Conservation (phyloP, 2,113 vertebrate genomes). For the Pica pica region DNA sequence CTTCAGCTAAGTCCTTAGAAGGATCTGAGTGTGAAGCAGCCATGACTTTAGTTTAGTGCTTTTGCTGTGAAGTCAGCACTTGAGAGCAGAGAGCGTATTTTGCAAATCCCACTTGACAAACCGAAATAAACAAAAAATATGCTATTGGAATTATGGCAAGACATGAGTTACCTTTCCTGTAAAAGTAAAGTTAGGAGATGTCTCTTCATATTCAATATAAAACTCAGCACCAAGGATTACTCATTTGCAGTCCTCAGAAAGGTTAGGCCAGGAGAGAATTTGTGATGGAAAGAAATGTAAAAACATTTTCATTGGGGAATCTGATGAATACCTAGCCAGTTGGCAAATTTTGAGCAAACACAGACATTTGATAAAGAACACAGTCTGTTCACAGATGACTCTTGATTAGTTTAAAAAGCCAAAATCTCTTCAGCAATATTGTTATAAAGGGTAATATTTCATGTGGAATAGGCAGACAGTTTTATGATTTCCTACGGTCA, state of each 20-base stretch:
- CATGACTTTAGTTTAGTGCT: background rate
- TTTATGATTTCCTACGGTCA: background rate
- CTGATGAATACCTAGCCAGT: slow-evolving; percentile 7
- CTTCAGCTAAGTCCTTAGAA: background rate
- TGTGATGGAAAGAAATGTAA: background rate
- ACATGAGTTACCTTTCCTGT: background rate
- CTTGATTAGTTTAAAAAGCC: background rate
- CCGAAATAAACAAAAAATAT: background rate
- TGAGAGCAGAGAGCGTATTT: background rate
- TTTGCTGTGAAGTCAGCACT: background rate
- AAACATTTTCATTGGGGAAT: slow-evolving; percentile 31
- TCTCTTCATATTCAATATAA: background rate
- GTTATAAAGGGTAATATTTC: background rate
- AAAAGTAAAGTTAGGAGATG: background rate
- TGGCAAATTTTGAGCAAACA: slow-evolving; percentile 47
- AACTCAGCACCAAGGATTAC: background rate
- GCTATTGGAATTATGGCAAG: background rate
- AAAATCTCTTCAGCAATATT: slow-evolving; percentile 18
- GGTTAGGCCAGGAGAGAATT: background rate
- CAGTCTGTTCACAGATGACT: slow-evolving; percentile 25
- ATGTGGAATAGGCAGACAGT: background rate
- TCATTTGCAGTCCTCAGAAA: background rate
- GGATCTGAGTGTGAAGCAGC: background rate
- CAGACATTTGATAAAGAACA: background rate
- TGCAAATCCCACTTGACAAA: background rate